A percentile compares a stretch with the other conserved stretches of the same genome.
Conservation (phyloP, 2,888 invertebrate species). For the Eudasyphora cyanicolor region DNA sequence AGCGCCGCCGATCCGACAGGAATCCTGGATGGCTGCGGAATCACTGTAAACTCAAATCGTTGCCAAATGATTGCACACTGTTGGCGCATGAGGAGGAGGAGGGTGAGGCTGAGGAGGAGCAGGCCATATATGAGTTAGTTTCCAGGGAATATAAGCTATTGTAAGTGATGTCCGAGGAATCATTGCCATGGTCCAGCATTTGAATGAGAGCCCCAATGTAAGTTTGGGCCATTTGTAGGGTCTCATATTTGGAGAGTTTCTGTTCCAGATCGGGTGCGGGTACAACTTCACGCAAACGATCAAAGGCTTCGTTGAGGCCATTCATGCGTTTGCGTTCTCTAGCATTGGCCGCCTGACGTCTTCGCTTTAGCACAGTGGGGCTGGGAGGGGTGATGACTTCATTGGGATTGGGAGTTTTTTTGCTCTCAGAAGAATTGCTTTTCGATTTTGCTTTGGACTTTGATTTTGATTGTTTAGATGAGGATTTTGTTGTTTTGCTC, state of each 20-base stretch:
- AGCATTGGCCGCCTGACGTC: constrained; percentile 87
- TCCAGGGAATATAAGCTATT: constrained; percentile 52
- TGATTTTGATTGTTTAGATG: no score
- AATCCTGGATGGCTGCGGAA: not conserved
- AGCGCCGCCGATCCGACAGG: not conserved
- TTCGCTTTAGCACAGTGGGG: constrained; percentile 82
- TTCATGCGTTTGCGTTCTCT: constrained; percentile 88
- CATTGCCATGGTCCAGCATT: constrained; percentile 81
- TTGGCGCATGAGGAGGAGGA: no score
- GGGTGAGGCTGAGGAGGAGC: constrained; percentile 34
- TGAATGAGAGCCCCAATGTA: constrained; percentile 87
- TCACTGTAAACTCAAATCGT: constrained; percentile 49
- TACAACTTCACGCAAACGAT: constrained; percentile 86
- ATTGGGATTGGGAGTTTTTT: not conserved
- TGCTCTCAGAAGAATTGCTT: not conserved
- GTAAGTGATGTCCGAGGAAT: constrained; percentile 46
- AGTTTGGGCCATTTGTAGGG: constrained; percentile 89
- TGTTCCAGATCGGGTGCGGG: constrained; percentile 87
- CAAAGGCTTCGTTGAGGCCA: constrained; percentile 88
- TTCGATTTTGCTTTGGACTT: constrained; percentile 13
- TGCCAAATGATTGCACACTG: constrained; percentile 13
- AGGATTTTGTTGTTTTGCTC: not conserved
- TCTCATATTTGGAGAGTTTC: constrained; percentile 89
- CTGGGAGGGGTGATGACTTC: constrained; percentile 78
- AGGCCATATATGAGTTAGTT: not conserved